Evolutionary conservation across 2,113 vertebrate species (phyloP).

Genomic region (Symphodus melops): DNA sequence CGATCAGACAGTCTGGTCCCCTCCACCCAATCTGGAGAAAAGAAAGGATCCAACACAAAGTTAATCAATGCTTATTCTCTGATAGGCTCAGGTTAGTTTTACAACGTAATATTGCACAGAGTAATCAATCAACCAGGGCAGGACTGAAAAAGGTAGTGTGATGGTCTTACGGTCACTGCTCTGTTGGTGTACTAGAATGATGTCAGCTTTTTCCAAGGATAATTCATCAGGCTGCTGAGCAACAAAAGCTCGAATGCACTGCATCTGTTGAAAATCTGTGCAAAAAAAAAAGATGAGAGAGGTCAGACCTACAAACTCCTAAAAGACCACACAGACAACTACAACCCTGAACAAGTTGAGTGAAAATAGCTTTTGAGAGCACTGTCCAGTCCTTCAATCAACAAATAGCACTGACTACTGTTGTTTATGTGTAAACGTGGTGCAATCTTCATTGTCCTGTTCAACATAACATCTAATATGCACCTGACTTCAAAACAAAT

Average conservation of each 20-base stretch:
- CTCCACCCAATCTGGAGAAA: slow-evolving; percentile 91
- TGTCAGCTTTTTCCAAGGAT: slow-evolving; percentile 94
- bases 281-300: slow-evolving; percentile 16
- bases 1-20: slow-evolving; percentile 92
- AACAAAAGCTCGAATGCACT: slow-evolving; percentile 90
- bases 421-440: neutral
- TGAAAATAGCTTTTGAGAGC: neutral
- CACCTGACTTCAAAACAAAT: neutral
- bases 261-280: slow-evolving; percentile 91
- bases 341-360: neutral
- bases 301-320: slow-evolving; percentile 1
- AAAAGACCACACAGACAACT: neutral
- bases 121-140: neutral
- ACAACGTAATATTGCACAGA: neutral
- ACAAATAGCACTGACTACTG: neutral
- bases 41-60: slow-evolving; percentile 8
- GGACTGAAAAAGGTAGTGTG: neutral
- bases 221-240: slow-evolving; percentile 94
- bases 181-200: slow-evolving; percentile 90
- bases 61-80: neutral
- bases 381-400: neutral
- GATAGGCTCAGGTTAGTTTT: neutral
- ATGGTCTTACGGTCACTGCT: slow-evolving; percentile 90
- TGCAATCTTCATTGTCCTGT: neutral
- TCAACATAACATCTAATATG: neutral